Evolutionary conservation across 2,888 invertebrate genomes (phyloP).

Genomic region (Leptopilina syphax): DNA sequence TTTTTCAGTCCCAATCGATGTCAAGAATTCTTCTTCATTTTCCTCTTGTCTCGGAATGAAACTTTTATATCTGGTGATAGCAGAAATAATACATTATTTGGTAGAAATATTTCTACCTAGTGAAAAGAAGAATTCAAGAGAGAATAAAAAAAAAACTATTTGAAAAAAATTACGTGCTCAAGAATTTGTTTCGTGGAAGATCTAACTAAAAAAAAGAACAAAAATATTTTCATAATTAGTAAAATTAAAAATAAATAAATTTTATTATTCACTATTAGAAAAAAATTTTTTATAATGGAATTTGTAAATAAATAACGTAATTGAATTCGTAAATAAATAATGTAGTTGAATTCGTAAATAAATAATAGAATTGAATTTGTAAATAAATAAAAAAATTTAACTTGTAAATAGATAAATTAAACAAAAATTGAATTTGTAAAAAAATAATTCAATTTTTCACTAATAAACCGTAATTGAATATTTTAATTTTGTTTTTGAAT

Average conservation of each 20-base stretch:
- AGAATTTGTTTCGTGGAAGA: too few species aligned
- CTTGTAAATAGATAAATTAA: not conserved
- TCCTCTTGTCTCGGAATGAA: conserved; percentile 15
- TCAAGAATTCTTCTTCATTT: not conserved
- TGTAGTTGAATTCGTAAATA: too few species aligned
- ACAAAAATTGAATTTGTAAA: not conserved
- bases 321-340: too few species aligned
- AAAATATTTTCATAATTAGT: not conserved
- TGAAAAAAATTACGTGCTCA: too few species aligned
- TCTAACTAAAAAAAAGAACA: too few species aligned
- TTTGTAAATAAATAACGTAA: too few species aligned
- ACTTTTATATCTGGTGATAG: conserved; percentile 9
- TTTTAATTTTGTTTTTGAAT: not conserved
- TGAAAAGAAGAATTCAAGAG: not conserved
- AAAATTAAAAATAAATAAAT: too few species aligned
- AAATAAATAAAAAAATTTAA: not conserved
- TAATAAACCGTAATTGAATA: too few species aligned
- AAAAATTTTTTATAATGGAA: too few species aligned
- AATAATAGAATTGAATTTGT: too few species aligned
- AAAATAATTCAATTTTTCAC: too few species aligned
- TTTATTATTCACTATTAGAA: too few species aligned
- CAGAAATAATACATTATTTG: conserved; percentile 3
- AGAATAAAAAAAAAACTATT: not conserved
- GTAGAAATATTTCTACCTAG: not conserved
- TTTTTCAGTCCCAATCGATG: not conserved